A percentile compares a stretch with the other conserved stretches of the same genome.
Conservation (phyloP, 2,888 invertebrate species). For the Synanthedon formicaeformis region DNA sequence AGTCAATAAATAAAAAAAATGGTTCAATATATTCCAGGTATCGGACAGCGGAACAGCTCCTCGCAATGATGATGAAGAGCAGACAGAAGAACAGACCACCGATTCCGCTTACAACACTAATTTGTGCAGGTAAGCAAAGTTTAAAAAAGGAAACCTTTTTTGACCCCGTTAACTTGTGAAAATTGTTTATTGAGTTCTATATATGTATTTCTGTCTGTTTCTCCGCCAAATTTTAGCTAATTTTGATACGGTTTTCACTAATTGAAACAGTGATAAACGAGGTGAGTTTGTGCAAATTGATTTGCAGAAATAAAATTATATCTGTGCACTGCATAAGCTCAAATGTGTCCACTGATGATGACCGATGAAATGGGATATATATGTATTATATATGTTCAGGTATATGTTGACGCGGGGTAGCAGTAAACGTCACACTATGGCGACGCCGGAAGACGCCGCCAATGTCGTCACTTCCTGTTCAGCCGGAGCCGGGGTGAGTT, state of each 20-base stretch:
- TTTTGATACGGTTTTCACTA: no score
- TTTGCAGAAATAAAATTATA: no score
- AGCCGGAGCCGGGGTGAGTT: conserved; percentile 49
- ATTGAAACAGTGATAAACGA: no score
- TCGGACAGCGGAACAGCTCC: conserved; percentile 43
- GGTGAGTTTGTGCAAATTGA: no score
- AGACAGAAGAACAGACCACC: conserved; percentile 37
- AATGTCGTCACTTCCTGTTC: conserved; percentile 26
- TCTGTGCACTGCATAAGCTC: no score
- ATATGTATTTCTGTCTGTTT: no score
- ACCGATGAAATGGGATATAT: no score
- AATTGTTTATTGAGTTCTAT: no score
- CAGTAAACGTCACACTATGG: conserved; percentile 82
- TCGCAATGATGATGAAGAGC: conserved; percentile 26
- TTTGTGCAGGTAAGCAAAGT: conserved; percentile 39
- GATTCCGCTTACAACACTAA: conserved; percentile 49
- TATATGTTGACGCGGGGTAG: conserved; percentile 83
- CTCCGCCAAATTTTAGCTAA: no score
- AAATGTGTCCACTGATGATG: no score
- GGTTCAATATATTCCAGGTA: conserved; percentile 28
- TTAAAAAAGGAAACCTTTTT: background rate
- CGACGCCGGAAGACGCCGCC: conserved; percentile 76
- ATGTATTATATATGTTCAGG: conserved; percentile 38
- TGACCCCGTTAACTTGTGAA: no score
- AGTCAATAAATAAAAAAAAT: background rate